These are phyloP conservation scores for Drosophila arizonae DNA, from an alignment of 1,140 invertebrate genomes.

Conservation along the genomic window DNA sequence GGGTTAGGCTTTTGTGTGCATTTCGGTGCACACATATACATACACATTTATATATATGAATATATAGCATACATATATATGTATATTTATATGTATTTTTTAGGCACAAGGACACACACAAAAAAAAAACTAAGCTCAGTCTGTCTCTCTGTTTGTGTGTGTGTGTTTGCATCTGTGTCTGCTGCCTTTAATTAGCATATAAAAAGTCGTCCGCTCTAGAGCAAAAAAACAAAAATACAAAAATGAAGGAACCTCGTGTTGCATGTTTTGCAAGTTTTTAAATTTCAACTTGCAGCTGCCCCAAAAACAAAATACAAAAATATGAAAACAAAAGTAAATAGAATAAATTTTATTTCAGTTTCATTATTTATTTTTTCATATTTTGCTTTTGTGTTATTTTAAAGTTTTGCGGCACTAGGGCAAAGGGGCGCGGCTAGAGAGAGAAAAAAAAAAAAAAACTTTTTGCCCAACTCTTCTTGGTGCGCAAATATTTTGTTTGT, in stretches of 20 bases:
- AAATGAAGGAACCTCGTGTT: conserved; percentile 14
- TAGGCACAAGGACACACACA: conserved; percentile 44
- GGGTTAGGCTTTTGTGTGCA: conserved; percentile 53
- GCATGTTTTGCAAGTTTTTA: conserved; percentile 37
- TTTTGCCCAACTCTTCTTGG: conserved; percentile 67
- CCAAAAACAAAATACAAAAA: conserved; percentile 13
- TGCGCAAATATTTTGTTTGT: conserved; percentile 80
- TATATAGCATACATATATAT: conserved; percentile 15
- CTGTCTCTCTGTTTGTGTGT: conserved; percentile 9
- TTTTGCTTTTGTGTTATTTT: conserved; percentile 68
- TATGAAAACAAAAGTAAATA: conserved; percentile 12
- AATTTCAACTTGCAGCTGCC: conserved; percentile 37
- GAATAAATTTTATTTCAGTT: conserved; percentile 29
- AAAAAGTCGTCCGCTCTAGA: conserved; percentile 6
- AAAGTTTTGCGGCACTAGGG: conserved; percentile 50
- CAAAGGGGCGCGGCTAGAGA: conserved; percentile 11
- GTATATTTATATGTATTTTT: conserved; percentile 12
- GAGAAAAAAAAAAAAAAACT: conserved; percentile 47
- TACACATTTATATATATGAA: conserved; percentile 15
- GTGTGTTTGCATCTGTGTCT: conserved; percentile 28
- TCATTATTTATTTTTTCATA: conserved; percentile 42
- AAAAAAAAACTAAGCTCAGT: background rate
- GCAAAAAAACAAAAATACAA: background rate
- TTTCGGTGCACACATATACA: conserved; percentile 21
- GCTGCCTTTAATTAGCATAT: conserved; percentile 64